Percentiles rank a stretch among this genome's conserved stretches.
Evolutionary conservation across 2,113 vertebrate species (phyloP).

Genomic region (Phyllostomus discolor): DNA sequence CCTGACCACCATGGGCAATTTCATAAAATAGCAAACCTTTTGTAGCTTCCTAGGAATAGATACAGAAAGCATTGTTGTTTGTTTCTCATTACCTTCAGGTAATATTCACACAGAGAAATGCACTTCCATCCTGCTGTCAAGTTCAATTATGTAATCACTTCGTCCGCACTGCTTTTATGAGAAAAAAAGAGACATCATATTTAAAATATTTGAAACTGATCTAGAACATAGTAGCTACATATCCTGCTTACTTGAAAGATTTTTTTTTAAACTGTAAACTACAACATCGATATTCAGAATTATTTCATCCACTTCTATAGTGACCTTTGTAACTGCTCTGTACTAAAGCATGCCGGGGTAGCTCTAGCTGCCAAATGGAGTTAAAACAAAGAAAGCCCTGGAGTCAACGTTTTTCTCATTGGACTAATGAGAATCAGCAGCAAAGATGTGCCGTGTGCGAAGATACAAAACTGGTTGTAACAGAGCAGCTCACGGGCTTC

Average conservation of each 20-base stretch:
- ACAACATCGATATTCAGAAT: not conserved
- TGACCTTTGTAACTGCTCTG: not conserved
- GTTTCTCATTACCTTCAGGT: constrained; percentile 13
- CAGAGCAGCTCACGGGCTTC: not conserved
- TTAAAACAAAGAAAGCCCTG: constrained; percentile 1
- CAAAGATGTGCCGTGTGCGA: not conserved
- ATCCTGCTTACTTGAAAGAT: not conserved
- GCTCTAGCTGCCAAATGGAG: not conserved
- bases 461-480: not conserved
- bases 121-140: not conserved
- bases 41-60: not conserved
- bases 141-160: not conserved
- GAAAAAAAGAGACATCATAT: not conserved
- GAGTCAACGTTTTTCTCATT: not conserved
- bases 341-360: not conserved
- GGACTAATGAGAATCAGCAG: not conserved
- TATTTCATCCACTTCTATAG: not conserved
- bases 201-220: not conserved
- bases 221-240: not conserved
- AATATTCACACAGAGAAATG: not conserved
- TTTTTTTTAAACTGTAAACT: not conserved
- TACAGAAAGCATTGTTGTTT: not conserved
- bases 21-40: not conserved
- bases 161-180: not conserved
- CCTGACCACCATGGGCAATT: not conserved